A percentile compares a stretch with the other conserved stretches of the same genome.
Conservation (phyloP, 2,888 invertebrate species). For the Matsumyia berberina region DNA sequence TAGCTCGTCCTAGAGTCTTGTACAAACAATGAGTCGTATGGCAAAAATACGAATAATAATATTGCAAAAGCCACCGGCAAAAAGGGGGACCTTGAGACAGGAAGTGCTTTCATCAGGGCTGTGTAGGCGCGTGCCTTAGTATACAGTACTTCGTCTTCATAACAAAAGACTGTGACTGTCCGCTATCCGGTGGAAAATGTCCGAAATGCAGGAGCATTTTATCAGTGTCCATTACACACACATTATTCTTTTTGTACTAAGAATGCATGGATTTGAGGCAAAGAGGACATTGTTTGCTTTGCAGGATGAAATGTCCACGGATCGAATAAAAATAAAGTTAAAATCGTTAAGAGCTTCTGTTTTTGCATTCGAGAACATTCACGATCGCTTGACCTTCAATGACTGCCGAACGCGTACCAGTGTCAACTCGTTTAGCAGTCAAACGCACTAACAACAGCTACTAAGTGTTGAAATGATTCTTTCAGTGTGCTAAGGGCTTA, state of each 20-base stretch:
- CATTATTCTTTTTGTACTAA: not conserved
- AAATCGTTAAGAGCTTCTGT: too few species aligned
- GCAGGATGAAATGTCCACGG: too few species aligned
- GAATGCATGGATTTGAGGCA: too few species aligned
- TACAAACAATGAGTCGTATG: slow-evolving; percentile 33
- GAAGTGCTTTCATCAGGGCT: slow-evolving; percentile 37
- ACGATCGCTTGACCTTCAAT: too few species aligned
- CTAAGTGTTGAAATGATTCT: too few species aligned
- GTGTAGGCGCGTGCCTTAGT: slow-evolving; percentile 29
- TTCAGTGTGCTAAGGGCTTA: too few species aligned
- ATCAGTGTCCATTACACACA: not conserved
- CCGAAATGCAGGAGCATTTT: slow-evolving; percentile 8
- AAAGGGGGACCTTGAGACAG: slow-evolving; percentile 51
- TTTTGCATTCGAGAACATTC: too few species aligned
- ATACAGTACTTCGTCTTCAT: slow-evolving; percentile 1
- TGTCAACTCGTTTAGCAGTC: too few species aligned
- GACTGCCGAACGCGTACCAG: too few species aligned
- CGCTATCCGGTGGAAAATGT: slow-evolving; percentile 9
- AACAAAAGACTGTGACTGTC: slow-evolving; percentile 26
- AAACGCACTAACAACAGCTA: too few species aligned
- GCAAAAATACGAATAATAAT: slow-evolving; percentile 43
- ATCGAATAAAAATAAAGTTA: too few species aligned
- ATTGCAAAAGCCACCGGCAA: slow-evolving; percentile 4
- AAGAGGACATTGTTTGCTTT: too few species aligned
- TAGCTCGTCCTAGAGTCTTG: not conserved